Conservation (phyloP, 2,797 vertebrate species). For the Mus caroli region DNA sequence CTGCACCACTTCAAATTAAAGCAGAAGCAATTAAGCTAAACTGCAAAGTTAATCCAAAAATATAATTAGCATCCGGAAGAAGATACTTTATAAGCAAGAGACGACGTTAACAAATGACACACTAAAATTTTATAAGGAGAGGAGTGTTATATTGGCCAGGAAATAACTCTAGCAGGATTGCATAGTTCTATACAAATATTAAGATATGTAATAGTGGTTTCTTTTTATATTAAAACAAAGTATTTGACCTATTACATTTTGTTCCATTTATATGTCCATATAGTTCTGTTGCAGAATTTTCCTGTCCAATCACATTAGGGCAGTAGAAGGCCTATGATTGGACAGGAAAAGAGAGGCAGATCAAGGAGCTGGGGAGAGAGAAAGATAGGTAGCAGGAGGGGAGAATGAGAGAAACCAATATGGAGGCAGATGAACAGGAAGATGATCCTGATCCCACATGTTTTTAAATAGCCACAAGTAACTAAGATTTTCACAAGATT, state of each 20-base stretch:
- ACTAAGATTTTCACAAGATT: too few relatives aligned
- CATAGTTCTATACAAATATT: background rate
- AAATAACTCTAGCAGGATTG: conserved; percentile 24
- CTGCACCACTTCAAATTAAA: conserved; percentile 62
- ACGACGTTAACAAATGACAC: conserved; percentile 66
- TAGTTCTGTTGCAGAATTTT: background rate
- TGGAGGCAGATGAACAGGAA: too few relatives aligned
- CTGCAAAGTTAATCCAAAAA: conserved; percentile 79
- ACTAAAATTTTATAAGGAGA: conserved; percentile 46
- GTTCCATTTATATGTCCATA: background rate
- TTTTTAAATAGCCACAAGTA: too few relatives aligned
- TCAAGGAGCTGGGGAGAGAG: too few relatives aligned
- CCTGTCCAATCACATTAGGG: too few relatives aligned
- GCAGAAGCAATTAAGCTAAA: conserved; percentile 77
- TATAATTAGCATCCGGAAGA: conserved; percentile 71
- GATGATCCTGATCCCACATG: too few relatives aligned
- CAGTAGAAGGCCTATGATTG: too few relatives aligned
- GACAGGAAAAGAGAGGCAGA: too few relatives aligned
- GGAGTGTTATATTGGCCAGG: conserved; percentile 22
- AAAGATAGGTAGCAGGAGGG: too few relatives aligned
- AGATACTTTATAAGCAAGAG: conserved; percentile 30
- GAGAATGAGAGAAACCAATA: too few relatives aligned
- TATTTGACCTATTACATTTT: background rate
- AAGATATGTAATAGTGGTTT: background rate
- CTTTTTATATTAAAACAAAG: background rate